phyloP scores from a whole-genome alignment of 2,888 invertebrate genomes.

The Campoplex nolae region DNA sequence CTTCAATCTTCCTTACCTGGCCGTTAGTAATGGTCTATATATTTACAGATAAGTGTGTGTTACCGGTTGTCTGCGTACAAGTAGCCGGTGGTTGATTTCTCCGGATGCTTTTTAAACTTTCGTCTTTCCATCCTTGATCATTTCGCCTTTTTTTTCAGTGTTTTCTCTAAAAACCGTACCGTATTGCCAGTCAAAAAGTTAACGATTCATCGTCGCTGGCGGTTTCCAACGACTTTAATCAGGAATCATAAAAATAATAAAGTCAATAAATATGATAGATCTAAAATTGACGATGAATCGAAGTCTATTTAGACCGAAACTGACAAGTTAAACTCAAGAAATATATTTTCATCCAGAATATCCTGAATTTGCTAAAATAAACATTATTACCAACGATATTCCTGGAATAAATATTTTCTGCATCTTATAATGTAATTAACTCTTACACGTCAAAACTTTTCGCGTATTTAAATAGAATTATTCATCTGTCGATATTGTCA shows the following conservation, averaged over 20 bases:
- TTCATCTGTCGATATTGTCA: neutral
- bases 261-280: neutral
- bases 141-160: neutral
- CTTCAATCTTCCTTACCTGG: conserved; percentile 41
- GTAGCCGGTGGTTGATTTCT: conserved; percentile 18
- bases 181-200: neutral
- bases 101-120: conserved; percentile 49
- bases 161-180: neutral
- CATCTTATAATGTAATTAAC: too few species aligned
- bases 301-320: neutral
- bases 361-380: neutral
- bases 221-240: neutral
- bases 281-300: neutral
- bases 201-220: neutral
- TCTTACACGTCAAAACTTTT: too few species aligned
- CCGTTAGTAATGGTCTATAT: neutral
- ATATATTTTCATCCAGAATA: neutral
- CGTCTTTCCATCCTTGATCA: neutral
- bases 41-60: conserved; percentile 7
- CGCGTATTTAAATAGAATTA: too few species aligned
- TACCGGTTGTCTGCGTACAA: neutral
- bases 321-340: neutral
- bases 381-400: neutral
- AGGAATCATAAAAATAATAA: neutral
- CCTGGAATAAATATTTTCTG: neutral